Evolutionary conservation across 2,888 invertebrate genomes (phyloP), one percentile per base, ranked within the genome.

Genomic region (Drosophila yooni): DNA sequence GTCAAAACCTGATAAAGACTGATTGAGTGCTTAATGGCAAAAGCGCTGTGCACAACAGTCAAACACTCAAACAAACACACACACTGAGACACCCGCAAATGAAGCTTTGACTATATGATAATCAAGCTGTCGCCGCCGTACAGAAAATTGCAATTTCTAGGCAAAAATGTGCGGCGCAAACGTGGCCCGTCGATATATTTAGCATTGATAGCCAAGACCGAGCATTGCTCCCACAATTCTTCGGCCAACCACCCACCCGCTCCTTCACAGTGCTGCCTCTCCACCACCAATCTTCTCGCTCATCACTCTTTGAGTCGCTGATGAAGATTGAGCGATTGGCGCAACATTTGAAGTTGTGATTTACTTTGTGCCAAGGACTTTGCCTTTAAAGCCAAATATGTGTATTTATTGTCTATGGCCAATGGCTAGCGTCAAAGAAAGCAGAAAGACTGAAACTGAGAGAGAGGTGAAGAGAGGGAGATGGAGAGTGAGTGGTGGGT

Each of bases 1-100:
- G 90, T 87, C 87, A 90, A 90, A 87, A 87, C 90, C 89, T 87
- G 87, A 87, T 90, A 87, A 90, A 90, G 87, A 90, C 87, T 87
- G 87, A 87, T 87, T 87, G 87, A 90, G 90, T 90, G 87, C 87
- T 88, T 87, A 87, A 87, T 87, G 90, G 87, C 90, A 86, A 83
- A 68, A 56, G 40, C 79, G 74, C 62, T 69, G 69, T 67, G 68
- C 74, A 70, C 33, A 63, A 59, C 70, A 60, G 36, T 58, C 50
- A 50, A 33, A 51, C 38, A 58, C 40, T 43, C 43, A 61, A 21
- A 38, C 36, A 67, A 38, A 60, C 54, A 60, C 40, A 50, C 54
- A 56, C 50, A 58, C 11, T 48, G 11, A 46, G 18, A 27, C 10
- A 38, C 36, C n/a, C 13, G 31, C 7, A 56, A 69, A 62, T 62